Conservation (phyloP, 2,113 vertebrate genomes). For the Carassius auratus region DNA sequence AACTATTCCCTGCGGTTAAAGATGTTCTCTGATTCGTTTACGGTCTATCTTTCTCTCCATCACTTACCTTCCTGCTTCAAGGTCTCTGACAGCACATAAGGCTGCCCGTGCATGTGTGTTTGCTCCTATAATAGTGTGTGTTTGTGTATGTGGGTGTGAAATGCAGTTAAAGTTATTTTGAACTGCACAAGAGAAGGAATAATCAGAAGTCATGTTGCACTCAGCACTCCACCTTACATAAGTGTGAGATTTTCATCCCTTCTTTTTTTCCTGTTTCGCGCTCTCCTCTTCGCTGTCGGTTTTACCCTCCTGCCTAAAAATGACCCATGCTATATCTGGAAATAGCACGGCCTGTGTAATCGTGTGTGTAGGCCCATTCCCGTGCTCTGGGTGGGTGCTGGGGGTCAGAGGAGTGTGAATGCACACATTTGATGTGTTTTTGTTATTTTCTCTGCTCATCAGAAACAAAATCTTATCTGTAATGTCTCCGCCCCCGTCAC, state of each 20-base stretch:
- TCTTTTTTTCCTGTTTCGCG: background rate
- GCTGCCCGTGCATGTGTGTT: background rate
- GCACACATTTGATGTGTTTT: conserved; percentile 19
- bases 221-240: conserved; percentile 3
- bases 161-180: conserved; percentile 23
- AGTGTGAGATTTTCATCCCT: conserved; percentile 8
- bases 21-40: conserved; percentile 25
- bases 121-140: conserved; percentile 21
- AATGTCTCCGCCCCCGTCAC: conserved; percentile 23
- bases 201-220: conserved; percentile 9
- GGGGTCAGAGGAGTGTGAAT: conserved; percentile 38
- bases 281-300: background rate
- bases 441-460: conserved; percentile 45
- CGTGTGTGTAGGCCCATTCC: conserved; percentile 3
- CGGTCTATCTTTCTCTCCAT: conserved; percentile 37
- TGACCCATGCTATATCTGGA: conserved; percentile 25
- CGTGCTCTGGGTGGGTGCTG: conserved; percentile 49
- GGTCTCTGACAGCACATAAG: background rate
- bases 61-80: conserved; percentile 13
- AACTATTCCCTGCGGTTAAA: conserved; percentile 35
- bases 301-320: background rate
- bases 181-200: conserved; percentile 20
- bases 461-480: conserved; percentile 33
- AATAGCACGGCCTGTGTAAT: background rate
- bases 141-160: conserved; percentile 38